Evolutionary conservation across 1,140 invertebrate genomes (phyloP), one percentile per base, ranked within the genome.

Genomic region (Drosophila albomicans): DNA sequence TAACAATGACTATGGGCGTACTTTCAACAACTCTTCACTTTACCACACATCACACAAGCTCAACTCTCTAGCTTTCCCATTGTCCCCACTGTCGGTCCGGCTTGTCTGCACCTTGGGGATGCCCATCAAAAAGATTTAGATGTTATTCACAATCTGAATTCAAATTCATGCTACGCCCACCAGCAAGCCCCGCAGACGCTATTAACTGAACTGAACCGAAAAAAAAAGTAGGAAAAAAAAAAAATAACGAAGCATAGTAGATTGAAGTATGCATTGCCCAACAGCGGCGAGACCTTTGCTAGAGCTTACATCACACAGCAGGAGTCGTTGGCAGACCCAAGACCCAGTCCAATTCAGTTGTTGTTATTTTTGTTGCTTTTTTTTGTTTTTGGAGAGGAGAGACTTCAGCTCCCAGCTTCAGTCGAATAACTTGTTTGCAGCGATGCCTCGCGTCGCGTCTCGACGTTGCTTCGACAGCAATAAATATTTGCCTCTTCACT

Each of bases 401-500:
- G 80, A 56, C 46, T 28, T 32, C 51, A 30, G 25, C 49, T 52
- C 11, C 51, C 3, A 41, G 10, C 54, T 57, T 16, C 15, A 57
- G 54, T 71, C 71, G 38, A 30, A 63, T 52, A 85, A 87, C 82
- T 87, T 67, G 82, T 87, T 87, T 87, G 57, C 62, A 54, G 16
- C 10, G 20, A 10, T 11, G 57, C 62, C 48, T 32, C 54, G 32
- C 20, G 25, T n/a, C 20, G 49, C 54, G 41, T 38, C 45, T 46
- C 25, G 57, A 45, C 73, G 73, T 66, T 67, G 72, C 81, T 85
- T 68, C 77, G 76, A 74, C 79, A 79, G 82, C 69, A 73, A 77
- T 78, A 84, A 87, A 88, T 88, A 87, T 87, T 87, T 87, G 84
- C 80, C 77, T 82, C 80, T 77, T 78, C 73, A 79, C 79, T 88